Evolutionary conservation across 2,888 invertebrate species (phyloP).

Genomic region (Macropis europaea): DNA sequence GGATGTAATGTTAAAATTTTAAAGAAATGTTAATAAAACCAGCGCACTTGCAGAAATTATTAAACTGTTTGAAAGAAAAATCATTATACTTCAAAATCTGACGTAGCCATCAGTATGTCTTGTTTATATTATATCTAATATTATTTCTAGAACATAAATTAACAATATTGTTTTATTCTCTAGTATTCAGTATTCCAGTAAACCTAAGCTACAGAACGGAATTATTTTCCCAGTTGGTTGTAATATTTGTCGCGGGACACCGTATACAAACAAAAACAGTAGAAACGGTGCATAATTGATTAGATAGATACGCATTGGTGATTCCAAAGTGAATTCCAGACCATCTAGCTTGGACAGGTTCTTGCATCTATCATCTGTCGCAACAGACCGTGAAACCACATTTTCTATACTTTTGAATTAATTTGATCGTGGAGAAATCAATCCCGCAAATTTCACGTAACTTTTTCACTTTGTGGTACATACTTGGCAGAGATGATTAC

Average conservation of each 20-base stretch:
- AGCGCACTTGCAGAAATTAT: no score
- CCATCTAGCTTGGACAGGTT: constrained; percentile 1
- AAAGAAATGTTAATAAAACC: no score
- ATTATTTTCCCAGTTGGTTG: no score
- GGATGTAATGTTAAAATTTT: no score
- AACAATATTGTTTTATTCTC: neutral
- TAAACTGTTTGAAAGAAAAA: no score
- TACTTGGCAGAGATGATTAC: neutral
- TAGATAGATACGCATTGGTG: constrained; percentile 20
- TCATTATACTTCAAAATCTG: no score
- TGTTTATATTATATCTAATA: no score
- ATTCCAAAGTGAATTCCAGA: constrained; percentile 5
- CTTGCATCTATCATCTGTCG: constrained; percentile 19
- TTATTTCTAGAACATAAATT: no score
- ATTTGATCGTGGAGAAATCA: neutral
- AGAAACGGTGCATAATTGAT: constrained; percentile 1
- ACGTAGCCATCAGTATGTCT: no score
- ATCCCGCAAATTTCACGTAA: neutral
- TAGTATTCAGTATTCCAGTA: no score
- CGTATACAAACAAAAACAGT: neutral
- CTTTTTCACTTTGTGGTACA: neutral
- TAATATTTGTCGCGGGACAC: no score
- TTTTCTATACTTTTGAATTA: constrained; percentile 12
- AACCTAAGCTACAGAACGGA: no score
- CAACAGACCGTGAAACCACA: constrained; percentile 21